These are phyloP conservation scores for Octodon degus DNA, from an alignment of 2,113 vertebrate genomes.

Conservation along the genomic window DNA sequence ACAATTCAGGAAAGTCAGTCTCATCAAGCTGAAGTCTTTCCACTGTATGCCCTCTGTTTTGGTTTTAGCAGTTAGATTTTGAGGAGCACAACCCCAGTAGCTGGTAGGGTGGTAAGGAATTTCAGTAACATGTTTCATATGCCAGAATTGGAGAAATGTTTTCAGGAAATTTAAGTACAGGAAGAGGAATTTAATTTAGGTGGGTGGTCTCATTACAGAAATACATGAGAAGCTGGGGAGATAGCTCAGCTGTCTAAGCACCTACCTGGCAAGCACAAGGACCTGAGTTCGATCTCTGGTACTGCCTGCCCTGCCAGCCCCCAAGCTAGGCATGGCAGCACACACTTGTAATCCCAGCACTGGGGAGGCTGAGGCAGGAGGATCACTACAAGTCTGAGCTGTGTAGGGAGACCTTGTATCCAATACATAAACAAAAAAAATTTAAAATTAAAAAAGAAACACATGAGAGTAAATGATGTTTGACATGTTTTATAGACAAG, in stretches of 20 bases:
- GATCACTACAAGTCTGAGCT: no score
- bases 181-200: not conserved
- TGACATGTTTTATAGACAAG: not conserved
- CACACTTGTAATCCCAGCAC: no score
- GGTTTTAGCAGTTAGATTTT: not conserved
- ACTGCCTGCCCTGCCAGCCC: no score
- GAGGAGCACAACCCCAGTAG: not conserved
- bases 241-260: no score
- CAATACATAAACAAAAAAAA: no score
- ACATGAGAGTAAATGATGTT: not conserved
- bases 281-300: no score
- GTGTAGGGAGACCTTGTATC: no score
- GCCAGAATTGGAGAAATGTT: not conserved
- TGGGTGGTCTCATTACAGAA: not conserved
- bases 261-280: no score
- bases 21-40: not conserved
- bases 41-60: not conserved
- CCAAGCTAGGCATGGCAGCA: no score
- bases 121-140: not conserved
- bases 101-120: not conserved
- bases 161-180: not conserved
- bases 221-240: not conserved
- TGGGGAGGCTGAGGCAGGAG: no score
- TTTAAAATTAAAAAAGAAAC: not conserved
- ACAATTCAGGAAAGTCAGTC: not conserved